Conservation (phyloP, 2,888 invertebrate species). For the Apamea crenata region DNA sequence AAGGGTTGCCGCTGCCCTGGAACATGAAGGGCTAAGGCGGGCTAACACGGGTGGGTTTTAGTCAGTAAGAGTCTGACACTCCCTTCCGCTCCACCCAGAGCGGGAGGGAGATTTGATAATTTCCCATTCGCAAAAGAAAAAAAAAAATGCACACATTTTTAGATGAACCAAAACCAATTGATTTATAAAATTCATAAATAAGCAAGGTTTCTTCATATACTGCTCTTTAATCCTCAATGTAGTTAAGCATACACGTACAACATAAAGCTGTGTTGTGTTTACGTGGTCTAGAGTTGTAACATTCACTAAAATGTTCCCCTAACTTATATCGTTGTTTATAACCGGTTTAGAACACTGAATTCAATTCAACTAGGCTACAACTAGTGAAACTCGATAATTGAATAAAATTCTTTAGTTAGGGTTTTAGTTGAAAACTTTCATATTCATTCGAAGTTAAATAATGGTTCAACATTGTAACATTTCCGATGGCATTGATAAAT, state of each 20-base stretch:
- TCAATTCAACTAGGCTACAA: neutral
- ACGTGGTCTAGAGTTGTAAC: neutral
- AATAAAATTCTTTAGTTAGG: neutral
- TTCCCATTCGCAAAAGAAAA: no score
- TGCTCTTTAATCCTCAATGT: neutral
- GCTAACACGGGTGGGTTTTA: no score
- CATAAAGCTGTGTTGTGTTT: neutral
- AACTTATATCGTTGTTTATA: neutral
- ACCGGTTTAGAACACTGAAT: neutral
- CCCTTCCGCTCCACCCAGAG: no score
- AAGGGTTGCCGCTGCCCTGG: no score
- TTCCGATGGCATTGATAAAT: neutral
- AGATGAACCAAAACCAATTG: neutral
- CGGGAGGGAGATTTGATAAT: no score
- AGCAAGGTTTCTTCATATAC: neutral
- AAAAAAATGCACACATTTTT: neutral
- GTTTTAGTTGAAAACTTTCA: neutral
- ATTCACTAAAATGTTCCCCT: neutral
- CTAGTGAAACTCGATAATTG: neutral
- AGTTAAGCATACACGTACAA: neutral
- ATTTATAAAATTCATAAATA: neutral
- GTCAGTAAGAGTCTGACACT: no score
- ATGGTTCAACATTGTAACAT: neutral
- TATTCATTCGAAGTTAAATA: conserved; percentile 7
- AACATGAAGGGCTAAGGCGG: no score